Evolutionary conservation across 2,113 vertebrate species (phyloP).

Genomic region (Xyrauchen texanus): DNA sequence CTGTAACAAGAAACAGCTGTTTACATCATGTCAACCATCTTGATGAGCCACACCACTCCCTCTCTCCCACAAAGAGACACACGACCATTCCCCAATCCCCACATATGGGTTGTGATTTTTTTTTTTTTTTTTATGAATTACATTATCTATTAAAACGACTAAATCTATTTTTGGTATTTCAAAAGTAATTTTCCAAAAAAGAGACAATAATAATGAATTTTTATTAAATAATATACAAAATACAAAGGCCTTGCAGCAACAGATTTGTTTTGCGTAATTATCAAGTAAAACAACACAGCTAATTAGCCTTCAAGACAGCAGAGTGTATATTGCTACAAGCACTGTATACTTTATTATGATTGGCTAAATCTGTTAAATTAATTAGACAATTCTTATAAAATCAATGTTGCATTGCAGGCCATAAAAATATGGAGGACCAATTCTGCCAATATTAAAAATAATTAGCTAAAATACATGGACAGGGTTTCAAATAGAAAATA

Average conservation of each 20-base stretch:
- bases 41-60: too few relatives aligned
- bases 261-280: constrained; percentile 52
- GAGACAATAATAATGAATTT: too few relatives aligned
- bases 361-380: constrained; percentile 51
- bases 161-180: background rate
- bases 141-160: background rate
- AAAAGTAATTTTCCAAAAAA: background rate
- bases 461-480: background rate
- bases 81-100: too few relatives aligned
- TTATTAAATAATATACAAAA: background rate
- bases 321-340: constrained; percentile 45
- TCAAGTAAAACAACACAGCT: constrained; percentile 53
- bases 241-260: constrained; percentile 14
- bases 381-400: constrained; percentile 45
- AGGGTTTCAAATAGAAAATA: background rate
- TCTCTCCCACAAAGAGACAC: too few relatives aligned
- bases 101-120: background rate
- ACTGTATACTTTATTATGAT: constrained; percentile 47
- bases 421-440: constrained; percentile 17
- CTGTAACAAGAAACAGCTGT: too few relatives aligned
- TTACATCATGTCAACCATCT: too few relatives aligned
- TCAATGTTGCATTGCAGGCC: constrained; percentile 50
- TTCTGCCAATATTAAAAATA: too few relatives aligned
- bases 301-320: constrained; percentile 52
- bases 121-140: background rate